phyloP scores from a whole-genome alignment of 2,113 vertebrate species.

The Crotalus horridus region DNA sequence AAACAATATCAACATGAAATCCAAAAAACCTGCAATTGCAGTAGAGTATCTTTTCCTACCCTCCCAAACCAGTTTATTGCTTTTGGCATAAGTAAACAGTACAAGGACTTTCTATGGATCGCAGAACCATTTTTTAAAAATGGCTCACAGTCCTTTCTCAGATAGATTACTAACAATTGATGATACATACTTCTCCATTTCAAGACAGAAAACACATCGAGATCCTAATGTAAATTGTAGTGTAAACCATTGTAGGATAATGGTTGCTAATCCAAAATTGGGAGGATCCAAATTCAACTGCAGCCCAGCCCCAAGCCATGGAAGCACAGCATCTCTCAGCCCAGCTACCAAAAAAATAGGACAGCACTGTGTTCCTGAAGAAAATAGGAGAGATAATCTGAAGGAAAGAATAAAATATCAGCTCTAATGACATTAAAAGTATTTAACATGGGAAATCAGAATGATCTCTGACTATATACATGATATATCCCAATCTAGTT shows the following conservation, averaged over 20 bases:
- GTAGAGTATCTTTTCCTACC: background rate
- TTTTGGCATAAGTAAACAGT: background rate
- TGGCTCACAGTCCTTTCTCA: background rate
- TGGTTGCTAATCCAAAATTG: background rate
- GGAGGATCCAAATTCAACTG: background rate
- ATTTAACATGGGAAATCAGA: background rate
- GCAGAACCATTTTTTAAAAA: background rate
- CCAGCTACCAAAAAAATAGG: background rate
- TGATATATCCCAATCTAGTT: background rate
- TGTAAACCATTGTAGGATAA: background rate
- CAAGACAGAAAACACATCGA: background rate
- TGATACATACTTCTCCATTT: background rate
- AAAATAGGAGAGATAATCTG: background rate
- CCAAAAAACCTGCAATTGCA: background rate
- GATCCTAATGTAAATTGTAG: background rate
- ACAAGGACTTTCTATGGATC: background rate
- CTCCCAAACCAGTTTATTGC: background rate
- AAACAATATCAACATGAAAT: conserved; percentile 16
- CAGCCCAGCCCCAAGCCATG: background rate
- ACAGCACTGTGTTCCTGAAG: background rate
- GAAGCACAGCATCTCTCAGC: background rate
- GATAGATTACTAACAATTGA: background rate
- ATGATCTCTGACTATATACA: background rate
- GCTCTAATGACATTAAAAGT: background rate
- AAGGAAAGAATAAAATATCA: background rate